phyloP scores from a whole-genome alignment of 2,113 vertebrate species.

The Paramisgurnus dabryanus region DNA sequence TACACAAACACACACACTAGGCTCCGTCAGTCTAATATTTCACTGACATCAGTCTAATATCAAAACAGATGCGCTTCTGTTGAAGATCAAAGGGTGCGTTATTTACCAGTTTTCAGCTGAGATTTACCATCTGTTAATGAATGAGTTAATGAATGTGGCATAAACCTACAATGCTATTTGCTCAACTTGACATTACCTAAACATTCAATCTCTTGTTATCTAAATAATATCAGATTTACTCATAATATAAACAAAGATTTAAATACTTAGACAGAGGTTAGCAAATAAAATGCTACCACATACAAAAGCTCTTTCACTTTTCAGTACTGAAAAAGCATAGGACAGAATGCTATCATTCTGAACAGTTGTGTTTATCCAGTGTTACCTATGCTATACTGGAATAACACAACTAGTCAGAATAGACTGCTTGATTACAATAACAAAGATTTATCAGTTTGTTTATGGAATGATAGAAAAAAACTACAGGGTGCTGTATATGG shows the following conservation, averaged over 20 bases:
- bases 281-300: too few relatives aligned
- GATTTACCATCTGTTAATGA: conserved; percentile 54
- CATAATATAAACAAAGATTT: background rate
- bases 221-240: background rate
- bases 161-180: background rate
- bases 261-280: background rate
- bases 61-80: conserved; percentile 20
- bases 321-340: too few relatives aligned
- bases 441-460: background rate
- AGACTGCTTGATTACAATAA: background rate
- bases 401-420: background rate
- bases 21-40: conserved; percentile 1
- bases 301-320: background rate
- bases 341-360: background rate
- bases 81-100: conserved; percentile 44
- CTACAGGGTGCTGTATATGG: background rate
- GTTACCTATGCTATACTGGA: background rate
- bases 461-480: background rate
- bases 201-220: conserved; percentile 17
- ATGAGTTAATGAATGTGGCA: background rate
- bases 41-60: background rate
- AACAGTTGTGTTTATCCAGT: too few relatives aligned
- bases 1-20: background rate
- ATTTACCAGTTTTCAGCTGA: conserved; percentile 48
- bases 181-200: background rate